Conservation (phyloP, 2,797 vertebrate genomes). For the Cercopithecus hamlyni region DNA sequence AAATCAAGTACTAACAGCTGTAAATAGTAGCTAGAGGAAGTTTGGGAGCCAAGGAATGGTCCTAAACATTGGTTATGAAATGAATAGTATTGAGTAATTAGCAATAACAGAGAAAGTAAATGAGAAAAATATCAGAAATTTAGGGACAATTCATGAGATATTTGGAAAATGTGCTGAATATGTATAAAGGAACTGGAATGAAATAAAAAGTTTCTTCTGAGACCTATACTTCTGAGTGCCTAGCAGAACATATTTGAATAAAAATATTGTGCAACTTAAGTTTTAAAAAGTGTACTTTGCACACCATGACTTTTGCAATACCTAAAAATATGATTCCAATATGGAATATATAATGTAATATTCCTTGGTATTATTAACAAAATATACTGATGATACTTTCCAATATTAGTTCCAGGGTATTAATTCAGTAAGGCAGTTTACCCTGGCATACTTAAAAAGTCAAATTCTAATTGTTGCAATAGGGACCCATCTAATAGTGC, state of each 20-base stretch:
- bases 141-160: neutral
- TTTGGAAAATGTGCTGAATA: neutral
- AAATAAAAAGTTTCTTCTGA: neutral
- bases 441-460: slow-evolving; percentile 1
- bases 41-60: neutral
- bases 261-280: neutral
- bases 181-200: neutral
- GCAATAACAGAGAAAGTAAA: neutral
- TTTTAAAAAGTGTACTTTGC: neutral
- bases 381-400: neutral
- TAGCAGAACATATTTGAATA: neutral
- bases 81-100: neutral
- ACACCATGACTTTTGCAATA: neutral
- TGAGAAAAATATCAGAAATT: neutral
- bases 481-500: neutral
- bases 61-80: neutral
- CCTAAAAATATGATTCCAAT: neutral
- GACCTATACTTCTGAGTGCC: neutral
- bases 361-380: neutral
- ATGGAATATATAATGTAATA: neutral
- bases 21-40: neutral
- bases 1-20: neutral
- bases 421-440: neutral
- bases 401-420: neutral
- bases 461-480: neutral